Evolutionary conservation across 2,113 vertebrate genomes (phyloP).

Genomic region (Scytalopus superciliaris): DNA sequence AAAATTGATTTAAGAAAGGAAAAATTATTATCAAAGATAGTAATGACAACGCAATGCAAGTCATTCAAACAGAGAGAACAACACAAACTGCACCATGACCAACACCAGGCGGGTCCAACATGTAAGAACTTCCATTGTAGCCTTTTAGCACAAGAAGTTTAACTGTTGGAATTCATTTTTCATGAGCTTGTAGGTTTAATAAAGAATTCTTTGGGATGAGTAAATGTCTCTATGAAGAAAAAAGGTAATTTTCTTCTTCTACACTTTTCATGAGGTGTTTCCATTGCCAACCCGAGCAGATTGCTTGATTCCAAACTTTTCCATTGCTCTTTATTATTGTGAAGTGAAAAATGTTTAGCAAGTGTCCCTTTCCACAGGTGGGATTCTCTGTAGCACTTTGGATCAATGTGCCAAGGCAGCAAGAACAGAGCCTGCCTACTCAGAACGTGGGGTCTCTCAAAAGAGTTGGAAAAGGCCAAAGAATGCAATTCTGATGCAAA

Average conservation of each 20-base stretch:
- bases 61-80: neutral
- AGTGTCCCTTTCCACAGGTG: neutral
- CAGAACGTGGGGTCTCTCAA: neutral
- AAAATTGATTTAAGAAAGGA: neutral
- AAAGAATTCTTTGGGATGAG: neutral
- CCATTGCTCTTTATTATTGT: neutral
- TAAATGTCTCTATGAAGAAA: neutral
- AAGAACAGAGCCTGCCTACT: neutral
- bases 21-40: neutral
- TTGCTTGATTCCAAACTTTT: neutral
- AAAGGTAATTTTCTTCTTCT: slow-evolving; percentile 14
- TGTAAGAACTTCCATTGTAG: neutral
- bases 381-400: slow-evolving; percentile 10
- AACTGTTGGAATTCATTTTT: neutral
- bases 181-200: neutral
- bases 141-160: neutral
- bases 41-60: neutral
- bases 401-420: neutral
- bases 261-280: slow-evolving; percentile 11
- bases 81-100: neutral
- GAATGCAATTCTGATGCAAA: neutral
- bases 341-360: slow-evolving; percentile 11
- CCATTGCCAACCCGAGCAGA: slow-evolving; percentile 13
- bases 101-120: neutral
- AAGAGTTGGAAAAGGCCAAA: neutral